Evolutionary conservation across 2,888 invertebrate genomes (phyloP).

Genomic region (Diaphora mendica): DNA sequence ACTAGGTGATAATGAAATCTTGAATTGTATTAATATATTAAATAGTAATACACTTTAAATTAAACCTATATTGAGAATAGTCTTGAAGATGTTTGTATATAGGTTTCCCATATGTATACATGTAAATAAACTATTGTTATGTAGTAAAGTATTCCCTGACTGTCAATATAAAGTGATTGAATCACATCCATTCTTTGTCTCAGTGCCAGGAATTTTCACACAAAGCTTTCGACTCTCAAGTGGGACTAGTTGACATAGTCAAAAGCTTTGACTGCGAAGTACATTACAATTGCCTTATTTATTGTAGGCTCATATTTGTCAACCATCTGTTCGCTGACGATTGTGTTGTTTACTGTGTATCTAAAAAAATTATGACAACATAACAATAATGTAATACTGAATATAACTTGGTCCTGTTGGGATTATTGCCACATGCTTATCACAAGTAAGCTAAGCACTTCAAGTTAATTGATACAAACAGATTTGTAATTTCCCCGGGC

Average conservation of each 20-base stretch:
- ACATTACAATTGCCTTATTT: not conserved
- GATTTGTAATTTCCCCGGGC: slow-evolving; percentile 63
- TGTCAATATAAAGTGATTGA: not conserved
- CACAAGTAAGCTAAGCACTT: slow-evolving; percentile 52
- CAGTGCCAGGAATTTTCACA: not conserved
- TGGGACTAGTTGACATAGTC: not conserved
- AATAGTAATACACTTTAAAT: not conserved
- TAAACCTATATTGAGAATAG: not conserved
- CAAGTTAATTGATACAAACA: slow-evolving; percentile 69
- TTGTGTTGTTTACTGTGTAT: not conserved
- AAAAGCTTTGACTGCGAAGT: not conserved
- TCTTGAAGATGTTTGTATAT: not conserved
- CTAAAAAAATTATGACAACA: not conserved
- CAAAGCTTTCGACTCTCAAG: not conserved
- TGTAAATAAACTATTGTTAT: not conserved
- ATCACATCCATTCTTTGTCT: not conserved
- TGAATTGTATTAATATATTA: too few relatives aligned
- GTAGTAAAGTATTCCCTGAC: not conserved
- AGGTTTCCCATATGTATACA: not conserved
- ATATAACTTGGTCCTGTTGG: not conserved
- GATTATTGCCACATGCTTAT: slow-evolving; percentile 39
- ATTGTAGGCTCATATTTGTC: not conserved
- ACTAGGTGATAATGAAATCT: too few relatives aligned
- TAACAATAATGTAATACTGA: not conserved
- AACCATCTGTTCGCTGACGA: not conserved